Conservation (phyloP, 1,140 invertebrate genomes). For the Yoshiicerus persimilis region DNA sequence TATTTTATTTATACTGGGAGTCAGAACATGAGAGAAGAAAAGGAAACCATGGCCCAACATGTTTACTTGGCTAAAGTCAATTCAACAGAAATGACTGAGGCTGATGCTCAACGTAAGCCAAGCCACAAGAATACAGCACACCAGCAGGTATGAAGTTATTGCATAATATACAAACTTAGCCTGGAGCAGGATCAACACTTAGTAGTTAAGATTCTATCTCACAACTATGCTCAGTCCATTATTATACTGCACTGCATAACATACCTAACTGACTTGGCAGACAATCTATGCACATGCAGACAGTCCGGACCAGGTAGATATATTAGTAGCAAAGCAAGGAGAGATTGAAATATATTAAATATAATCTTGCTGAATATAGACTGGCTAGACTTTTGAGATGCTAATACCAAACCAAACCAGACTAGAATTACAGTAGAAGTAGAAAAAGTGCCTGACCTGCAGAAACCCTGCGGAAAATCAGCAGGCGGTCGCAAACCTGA, state of each 20-base stretch:
- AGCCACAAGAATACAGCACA: background rate
- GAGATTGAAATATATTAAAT: background rate
- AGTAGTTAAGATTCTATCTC: background rate
- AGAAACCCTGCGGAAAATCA: slow-evolving; percentile 34
- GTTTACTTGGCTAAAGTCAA: background rate
- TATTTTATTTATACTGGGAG: background rate
- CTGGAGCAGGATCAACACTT: background rate
- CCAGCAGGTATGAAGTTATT: slow-evolving; percentile 1
- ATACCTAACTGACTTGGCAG: no score
- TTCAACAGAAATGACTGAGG: background rate
- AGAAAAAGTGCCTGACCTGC: slow-evolving; percentile 29
- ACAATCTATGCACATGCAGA: no score
- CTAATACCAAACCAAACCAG: background rate
- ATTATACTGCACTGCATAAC: background rate
- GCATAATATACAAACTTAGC: background rate
- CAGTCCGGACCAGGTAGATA: background rate
- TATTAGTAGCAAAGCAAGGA: background rate
- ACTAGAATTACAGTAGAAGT: background rate
- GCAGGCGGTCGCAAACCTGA: slow-evolving; percentile 42
- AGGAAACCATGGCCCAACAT: background rate
- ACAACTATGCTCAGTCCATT: background rate
- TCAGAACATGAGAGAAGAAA: background rate
- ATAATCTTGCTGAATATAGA: no score
- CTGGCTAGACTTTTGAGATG: background rate
- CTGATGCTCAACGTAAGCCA: background rate